Evolutionary conservation across 2,888 invertebrate species (phyloP), one percentile per base, ranked within the genome.

Genomic region (Tanytarsus gracilentus): DNA sequence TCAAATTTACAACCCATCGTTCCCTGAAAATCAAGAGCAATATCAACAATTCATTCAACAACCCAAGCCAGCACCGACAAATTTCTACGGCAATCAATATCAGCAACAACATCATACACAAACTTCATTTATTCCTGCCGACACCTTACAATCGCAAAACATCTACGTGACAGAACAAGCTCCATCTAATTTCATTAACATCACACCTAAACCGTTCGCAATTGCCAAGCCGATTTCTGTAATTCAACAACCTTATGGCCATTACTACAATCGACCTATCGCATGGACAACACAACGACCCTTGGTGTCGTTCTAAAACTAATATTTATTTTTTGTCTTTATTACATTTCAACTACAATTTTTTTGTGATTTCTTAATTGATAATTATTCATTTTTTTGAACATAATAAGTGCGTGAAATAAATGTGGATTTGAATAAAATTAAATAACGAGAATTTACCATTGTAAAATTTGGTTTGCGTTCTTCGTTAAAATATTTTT

Each of bases 51-150:
- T n/a, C n/a, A n/a, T n/a, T n/a, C n/a, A n/a, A n/a, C n/a, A n/a
- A 48, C 29, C 44, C 11, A 6, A 11, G 14, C 49, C 49, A 30
- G 18, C 21, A 29, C 16, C 26, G 9, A 16, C 30, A 18, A 21
- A 23, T 27, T 30, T 25, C 49, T 26, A 9, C n/a, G 16, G n/a
- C n/a, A n/a, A 36, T 29, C 44, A 56, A 40, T n/a, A n/a, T n/a
- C 9, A 56, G 2, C 36, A 36, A n/a, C 58, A 58, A 23, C 50
- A 60, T 33, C 60, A 50, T 1, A 25, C 49, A n/a, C 60, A 60
- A 60, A 36, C 36, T 60, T 26, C 39, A 21, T 60, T 16, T 21
- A 33, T 36, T 27, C 27, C 60, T 21, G 18, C 33, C 5, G 26
- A 25, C 18, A 21, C 49, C 3, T 16, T 44, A 6, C 58, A 48